phyloP scores from a whole-genome alignment of 2,888 invertebrate species.

The Plebejus anna region DNA sequence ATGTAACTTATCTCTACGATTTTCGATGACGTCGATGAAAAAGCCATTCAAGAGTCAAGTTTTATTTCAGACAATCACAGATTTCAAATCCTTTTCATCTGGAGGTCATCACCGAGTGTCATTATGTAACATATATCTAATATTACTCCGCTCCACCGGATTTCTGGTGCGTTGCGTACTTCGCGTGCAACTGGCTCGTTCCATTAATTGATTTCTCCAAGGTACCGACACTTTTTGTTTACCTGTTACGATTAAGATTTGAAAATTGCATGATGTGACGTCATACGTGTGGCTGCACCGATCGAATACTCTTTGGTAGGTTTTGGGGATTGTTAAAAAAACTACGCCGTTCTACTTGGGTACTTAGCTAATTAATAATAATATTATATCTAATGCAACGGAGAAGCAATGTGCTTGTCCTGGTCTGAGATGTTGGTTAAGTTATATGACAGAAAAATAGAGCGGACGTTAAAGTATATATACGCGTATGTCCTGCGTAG shows the following conservation, averaged over 20 bases:
- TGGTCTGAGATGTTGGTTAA: too few species aligned
- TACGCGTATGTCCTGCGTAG: too few species aligned
- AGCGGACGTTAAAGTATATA: too few species aligned
- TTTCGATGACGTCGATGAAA: too few species aligned
- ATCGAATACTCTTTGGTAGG: not conserved
- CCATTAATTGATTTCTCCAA: slow-evolving; percentile 26
- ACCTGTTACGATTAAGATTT: not conserved
- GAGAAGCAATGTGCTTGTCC: too few species aligned
- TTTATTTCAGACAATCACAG: not conserved
- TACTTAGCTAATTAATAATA: too few species aligned
- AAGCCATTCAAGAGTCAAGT: too few species aligned
- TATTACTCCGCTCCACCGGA: slow-evolving; percentile 44
- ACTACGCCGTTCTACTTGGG: too few species aligned
- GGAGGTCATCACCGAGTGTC: not conserved
- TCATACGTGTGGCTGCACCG: not conserved
- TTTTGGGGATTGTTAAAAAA: not conserved
- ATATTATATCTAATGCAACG: too few species aligned
- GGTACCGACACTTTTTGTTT: slow-evolving; percentile 6
- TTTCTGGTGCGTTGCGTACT: slow-evolving; percentile 48
- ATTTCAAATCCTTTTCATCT: not conserved
- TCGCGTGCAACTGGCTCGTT: slow-evolving; percentile 18
- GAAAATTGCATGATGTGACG: not conserved
- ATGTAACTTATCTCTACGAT: too few species aligned
- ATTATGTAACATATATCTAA: slow-evolving; percentile 3
- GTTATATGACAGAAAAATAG: too few species aligned